Percentiles rank a stretch among this genome's conserved stretches.
phyloP scores from a whole-genome alignment of 2,888 invertebrate species.

The Archaeoteleia sp. region DNA sequence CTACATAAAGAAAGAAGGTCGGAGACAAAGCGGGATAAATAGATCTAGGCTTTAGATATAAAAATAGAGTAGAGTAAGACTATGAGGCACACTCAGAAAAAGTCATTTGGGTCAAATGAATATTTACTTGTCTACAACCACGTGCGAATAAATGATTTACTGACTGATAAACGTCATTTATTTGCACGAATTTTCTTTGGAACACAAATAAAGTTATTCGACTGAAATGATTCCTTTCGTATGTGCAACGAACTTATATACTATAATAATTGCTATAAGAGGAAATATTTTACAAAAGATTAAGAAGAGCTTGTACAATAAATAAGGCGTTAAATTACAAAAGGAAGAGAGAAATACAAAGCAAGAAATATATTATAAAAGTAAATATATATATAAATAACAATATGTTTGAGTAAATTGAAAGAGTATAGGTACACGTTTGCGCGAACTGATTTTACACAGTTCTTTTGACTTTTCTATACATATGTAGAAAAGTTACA shows the following conservation, averaged over 20 bases:
- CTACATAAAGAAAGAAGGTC: slow-evolving; percentile 46
- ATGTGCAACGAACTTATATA: too few species aligned
- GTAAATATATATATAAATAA: slow-evolving; percentile 62
- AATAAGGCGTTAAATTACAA: not conserved
- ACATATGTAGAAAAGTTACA: too few species aligned
- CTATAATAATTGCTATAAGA: not conserved
- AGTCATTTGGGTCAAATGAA: slow-evolving; percentile 28
- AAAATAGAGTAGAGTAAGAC: slow-evolving; percentile 51
- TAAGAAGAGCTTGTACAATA: not conserved
- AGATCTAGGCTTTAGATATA: slow-evolving; percentile 48
- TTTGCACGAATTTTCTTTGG: slow-evolving; percentile 12
- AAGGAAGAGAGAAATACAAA: slow-evolving; percentile 49
- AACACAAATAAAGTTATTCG: too few species aligned
- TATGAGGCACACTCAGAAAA: slow-evolving; percentile 38
- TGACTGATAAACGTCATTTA: slow-evolving; percentile 25
- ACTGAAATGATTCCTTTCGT: too few species aligned
- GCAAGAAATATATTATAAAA: slow-evolving; percentile 62
- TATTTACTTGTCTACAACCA: slow-evolving; percentile 30
- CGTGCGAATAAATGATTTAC: slow-evolving; percentile 4
- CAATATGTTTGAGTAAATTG: slow-evolving; percentile 55
- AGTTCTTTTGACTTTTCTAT: too few species aligned
- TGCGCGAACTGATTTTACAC: slow-evolving; percentile 16
- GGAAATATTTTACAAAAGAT: slow-evolving; percentile 12
- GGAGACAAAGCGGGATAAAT: slow-evolving; percentile 43
- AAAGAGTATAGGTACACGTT: slow-evolving; percentile 49